Base-by-base conservation (phyloP, 2,888 invertebrate genomes). In the Troides oblongomaculatus region DNA sequence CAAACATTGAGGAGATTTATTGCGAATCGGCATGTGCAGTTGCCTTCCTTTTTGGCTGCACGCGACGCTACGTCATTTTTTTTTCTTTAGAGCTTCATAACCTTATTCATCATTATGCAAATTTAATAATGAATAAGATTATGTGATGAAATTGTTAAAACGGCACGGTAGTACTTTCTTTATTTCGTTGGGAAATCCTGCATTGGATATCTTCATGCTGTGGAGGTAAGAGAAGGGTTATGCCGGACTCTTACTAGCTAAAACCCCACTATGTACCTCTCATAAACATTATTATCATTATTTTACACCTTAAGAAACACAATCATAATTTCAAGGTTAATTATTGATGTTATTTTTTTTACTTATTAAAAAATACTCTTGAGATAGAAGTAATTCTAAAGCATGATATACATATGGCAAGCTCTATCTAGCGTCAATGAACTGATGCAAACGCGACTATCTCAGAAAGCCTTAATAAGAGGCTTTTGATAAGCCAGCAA, bases 1-100 rank as follows among this genome's bases (percentile, higher is more conserved):
- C 87, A 90, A 84, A 91, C 87, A 86, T 83, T 82, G 81, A 84
- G 80, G 81, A 84, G 86, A 89, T 91, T 90, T 89, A 90, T 89
- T 85, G 83, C 81, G 72, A 81, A 81, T 79, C 86, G 74, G 81
- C 84, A 85, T 88, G 89, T 87, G 89, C 83, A 87, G 69, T 57
- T 30, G 86, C 81, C 80, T 78, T 78, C 77, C 76, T 79, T 56
- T 73, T 64, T 57, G 53, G 61, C 64, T 62, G 53, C 21, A 21
- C 18, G 30, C 67, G 64, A 46, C 59, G 39, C 25, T 21, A 64
- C 63, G 18, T 64, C 60, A 64, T 57, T 10, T 64, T 60, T 60
- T 56, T 69, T 50, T 43, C 61, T 30, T 61, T 46, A 56, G 39
- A 25, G 23, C n/a, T 62, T 46, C 43, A 39, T 62, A 21, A 21